Base-by-base conservation (phyloP, 2,113 vertebrate species). In the Callorhinus ursinus region DNA sequence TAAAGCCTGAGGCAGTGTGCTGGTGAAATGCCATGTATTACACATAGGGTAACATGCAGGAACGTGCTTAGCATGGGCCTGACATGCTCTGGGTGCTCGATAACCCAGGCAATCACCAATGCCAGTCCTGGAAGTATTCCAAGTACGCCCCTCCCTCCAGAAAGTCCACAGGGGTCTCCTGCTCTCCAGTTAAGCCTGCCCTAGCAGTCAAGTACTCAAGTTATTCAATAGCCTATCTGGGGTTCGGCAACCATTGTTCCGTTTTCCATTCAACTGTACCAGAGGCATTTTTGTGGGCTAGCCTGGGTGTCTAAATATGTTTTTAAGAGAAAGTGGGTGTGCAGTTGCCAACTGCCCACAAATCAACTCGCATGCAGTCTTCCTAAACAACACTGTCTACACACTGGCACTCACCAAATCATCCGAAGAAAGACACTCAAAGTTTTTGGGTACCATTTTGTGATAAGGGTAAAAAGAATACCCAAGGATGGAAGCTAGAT, bases 11-110 rank as follows among this genome's bases (percentile, higher is more conserved):
- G 42, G 28, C 3, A 11, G 51, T 4, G 26, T 0, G 7, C 53
- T 31, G 84, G 51, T 18, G 53, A 71, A 77, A 53, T 11, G 16
- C 76, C 36, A 1, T 7, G 16, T 5, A 14, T 18, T 22, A 46
- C 36, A 22, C 22, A 26, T 0, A 2, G 13, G 24, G 22, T 19
- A 7, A 10, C 1, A 10, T 0, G 28, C 79, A 69, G 15, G 33
- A n/a, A 36, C 6, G 53, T 5, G 26, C 39, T 65, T 6, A 46
- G 55, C 63, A 51, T 46, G 57, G 63, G 12, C 51, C 7, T 22
- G 39, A 24, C 26, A 12, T 2, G 1, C 36, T 39, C 26, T 53
- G 63, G 24, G 21, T 65, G 57, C 79, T 31, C 14, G 3, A 31
- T 11, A 28, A 61, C 19, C 31, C n/a, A 16, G 8, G 28, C n/a